Percentiles rank a stretch among this genome's conserved stretches.
These are phyloP conservation scores for Willisornis vidua DNA, from an alignment of 2,113 vertebrate species.

Conservation along the genomic window DNA sequence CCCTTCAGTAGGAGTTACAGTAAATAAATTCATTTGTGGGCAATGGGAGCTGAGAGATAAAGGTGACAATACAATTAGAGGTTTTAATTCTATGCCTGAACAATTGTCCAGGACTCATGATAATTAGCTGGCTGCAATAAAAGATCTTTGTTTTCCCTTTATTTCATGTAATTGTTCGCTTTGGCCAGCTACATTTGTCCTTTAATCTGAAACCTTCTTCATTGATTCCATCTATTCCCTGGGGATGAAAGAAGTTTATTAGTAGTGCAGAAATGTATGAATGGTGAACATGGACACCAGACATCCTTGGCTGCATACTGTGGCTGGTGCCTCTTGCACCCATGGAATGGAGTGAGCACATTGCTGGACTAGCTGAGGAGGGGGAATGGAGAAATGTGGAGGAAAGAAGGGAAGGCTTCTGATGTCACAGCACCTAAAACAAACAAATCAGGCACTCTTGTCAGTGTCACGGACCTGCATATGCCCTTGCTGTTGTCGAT, in stretches of 20 bases:
- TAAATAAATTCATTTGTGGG: slow-evolving; percentile 85
- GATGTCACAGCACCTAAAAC: background rate
- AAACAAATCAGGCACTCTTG: background rate
- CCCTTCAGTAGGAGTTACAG: slow-evolving; percentile 80
- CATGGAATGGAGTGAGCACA: rapidly evolving
- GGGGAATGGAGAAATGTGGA: background rate
- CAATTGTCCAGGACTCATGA: slow-evolving; percentile 96
- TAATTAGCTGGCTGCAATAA: slow-evolving; percentile 92
- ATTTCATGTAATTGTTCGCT: slow-evolving; percentile 78
- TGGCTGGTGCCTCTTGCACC: background rate
- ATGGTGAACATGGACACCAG: rapidly evolving
- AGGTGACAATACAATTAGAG: slow-evolving; percentile 98
- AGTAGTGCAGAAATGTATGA: rapidly evolving
- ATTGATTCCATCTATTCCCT: background rate
- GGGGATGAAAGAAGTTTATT: background rate
- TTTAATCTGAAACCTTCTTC: slow-evolving; percentile 64
- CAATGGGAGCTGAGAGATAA: slow-evolving; percentile 80
- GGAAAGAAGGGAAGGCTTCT: background rate
- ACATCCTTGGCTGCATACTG: rapidly evolving
- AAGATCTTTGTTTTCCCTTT: slow-evolving; percentile 92
- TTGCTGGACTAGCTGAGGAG: background rate
- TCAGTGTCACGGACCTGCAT: rapidly evolving
- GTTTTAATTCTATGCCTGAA: slow-evolving; percentile 99
- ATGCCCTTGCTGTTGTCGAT: no score
- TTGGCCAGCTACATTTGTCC: slow-evolving; percentile 73